Evolutionary conservation across 2,797 vertebrate genomes (phyloP), one percentile per base, ranked within the genome.

Genomic region (Bovichtus variegatus): DNA sequence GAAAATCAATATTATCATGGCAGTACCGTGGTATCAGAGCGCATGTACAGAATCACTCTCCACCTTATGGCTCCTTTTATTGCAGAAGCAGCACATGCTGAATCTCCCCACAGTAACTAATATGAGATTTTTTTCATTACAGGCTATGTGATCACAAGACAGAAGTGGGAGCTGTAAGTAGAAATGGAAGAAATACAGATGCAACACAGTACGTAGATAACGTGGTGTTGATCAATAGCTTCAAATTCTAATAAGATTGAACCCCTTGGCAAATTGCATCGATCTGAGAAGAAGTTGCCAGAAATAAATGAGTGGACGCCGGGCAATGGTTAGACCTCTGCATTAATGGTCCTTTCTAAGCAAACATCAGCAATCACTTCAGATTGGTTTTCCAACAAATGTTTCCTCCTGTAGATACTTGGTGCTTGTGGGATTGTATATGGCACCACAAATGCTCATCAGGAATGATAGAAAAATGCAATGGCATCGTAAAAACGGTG

Each of bases 171-270:
- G 74, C 62, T 80, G 43, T 51, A 64, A 87, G 70, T 69, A 70
- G 66, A 78, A 87, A 71, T 87, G 80, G 74, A 82, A 83, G 71
- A 89, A 83, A 86, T 88, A 74, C 79, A 73, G 74, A 88, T 80
- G 71, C 72, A 70, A 84, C 75, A 57, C 80, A 60, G 67, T n/a
- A n/a, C n/a, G n/a, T 80, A 87, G 83, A 93, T 92, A 88, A 88
- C 79, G 67, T 61, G 76, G 84, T 80, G 75, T 70, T 89, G 80
- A 93, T 94, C 81, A 85, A 87, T 89, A 74, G 74, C 82, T 74
- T 84, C 71, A 89, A 64, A 91, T 89, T 92, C 61, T 82, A 92
- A 93, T 92, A 89, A 90, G 71, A 82, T 55, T 88, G 84, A 90
- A 82, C 84, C 89, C 85, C 57, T 71, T 79, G 74, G 90, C 73